Conservation (phyloP, 2,888 invertebrate genomes). For the Epirrhoe tristata region DNA sequence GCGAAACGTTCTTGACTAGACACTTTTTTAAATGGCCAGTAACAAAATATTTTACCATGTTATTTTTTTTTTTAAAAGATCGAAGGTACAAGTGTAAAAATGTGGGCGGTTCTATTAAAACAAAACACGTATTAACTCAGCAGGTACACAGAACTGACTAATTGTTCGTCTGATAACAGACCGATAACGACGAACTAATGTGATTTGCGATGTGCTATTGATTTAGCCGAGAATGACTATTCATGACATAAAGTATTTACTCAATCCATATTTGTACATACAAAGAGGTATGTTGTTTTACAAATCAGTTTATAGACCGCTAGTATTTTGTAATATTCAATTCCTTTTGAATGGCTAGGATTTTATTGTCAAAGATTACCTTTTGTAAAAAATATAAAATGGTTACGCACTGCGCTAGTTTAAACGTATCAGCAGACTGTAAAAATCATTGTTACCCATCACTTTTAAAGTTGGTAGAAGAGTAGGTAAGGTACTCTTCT, state of each 20-base stretch:
- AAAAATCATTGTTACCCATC: no score
- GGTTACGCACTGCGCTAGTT: no score
- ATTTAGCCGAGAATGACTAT: conserved; percentile 19
- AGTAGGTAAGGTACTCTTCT: no score
- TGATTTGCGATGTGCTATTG: conserved; percentile 30
- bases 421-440: no score
- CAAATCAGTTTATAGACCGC: no score
- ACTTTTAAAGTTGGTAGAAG: no score
- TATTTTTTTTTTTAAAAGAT: neutral
- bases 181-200: conserved; percentile 27
- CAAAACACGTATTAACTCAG: conserved; percentile 22
- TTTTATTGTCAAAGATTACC: no score
- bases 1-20: neutral
- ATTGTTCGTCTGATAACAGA: conserved; percentile 31
- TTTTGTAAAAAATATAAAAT: no score
- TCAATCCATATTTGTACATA: neutral
- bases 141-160: conserved; percentile 33
- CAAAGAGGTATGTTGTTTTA: no score
- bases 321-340: no score
- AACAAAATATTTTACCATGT: no score
- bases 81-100: neutral
- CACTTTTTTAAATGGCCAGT: neutral
- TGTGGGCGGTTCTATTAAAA: conserved; percentile 19
- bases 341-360: no score
- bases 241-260: neutral